Evolutionary conservation across 2,113 vertebrate species (phyloP).

Genomic region (Cochlearius cochlearius): DNA sequence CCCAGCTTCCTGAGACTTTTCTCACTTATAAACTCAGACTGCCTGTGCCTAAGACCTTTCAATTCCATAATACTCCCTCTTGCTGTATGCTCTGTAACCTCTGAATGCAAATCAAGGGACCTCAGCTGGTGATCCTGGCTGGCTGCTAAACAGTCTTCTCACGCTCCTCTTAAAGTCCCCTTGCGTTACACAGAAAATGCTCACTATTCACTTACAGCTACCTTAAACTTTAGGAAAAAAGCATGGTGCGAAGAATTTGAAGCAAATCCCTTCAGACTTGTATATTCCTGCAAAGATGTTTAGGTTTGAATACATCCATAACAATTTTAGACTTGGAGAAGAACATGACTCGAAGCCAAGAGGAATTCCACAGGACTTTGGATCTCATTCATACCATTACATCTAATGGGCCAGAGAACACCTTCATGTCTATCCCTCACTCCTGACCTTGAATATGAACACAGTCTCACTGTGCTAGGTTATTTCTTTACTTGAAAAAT

Average conservation of each 20-base stretch:
- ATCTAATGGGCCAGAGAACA: not conserved
- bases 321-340: not conserved
- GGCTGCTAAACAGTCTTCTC: not conserved
- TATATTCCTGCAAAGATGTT: not conserved
- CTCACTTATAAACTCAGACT: not conserved
- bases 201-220: not conserved
- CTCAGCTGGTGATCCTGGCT: not conserved
- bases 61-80: slow-evolving; percentile 31
- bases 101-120: slow-evolving; percentile 34
- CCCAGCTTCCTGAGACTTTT: not conserved
- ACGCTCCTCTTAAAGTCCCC: not conserved
- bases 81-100: not conserved
- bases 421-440: not conserved
- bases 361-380: not conserved
- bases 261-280: not conserved
- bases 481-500: not conserved
- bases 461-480: not conserved
- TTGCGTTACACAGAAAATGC: not conserved
- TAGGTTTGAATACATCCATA: not conserved
- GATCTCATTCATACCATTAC: not conserved
- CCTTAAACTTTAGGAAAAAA: not conserved
- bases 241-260: not conserved
- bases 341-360: not conserved
- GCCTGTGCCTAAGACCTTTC: not conserved
- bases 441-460: not conserved